Percentiles rank a stretch among this genome's conserved stretches.
Conservation (phyloP, 2,797 vertebrate species). For the Sylvia borin region DNA sequence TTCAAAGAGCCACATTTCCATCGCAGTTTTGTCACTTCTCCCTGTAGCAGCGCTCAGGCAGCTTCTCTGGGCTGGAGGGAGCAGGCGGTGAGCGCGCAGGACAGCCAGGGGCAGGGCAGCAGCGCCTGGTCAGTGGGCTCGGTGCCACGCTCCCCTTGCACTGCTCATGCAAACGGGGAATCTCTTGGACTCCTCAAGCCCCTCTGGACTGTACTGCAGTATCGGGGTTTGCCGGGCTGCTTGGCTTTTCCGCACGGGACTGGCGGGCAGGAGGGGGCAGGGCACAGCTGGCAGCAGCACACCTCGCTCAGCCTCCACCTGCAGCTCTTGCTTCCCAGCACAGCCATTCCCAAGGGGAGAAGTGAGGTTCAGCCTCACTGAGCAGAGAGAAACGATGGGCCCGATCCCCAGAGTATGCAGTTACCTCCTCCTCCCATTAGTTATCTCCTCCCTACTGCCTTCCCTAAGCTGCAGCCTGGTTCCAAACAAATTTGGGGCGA, state of each 20-base stretch:
- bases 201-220: background rate
- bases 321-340: background rate
- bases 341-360: background rate
- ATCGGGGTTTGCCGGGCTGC: background rate
- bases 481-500: background rate
- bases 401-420: no score
- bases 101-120: background rate
- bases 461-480: background rate
- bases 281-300: background rate
- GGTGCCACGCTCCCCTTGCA: background rate
- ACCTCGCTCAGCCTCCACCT: fast-evolving
- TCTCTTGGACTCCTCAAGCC: background rate
- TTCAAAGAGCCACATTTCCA: constrained; percentile 47
- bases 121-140: background rate
- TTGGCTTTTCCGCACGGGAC: background rate
- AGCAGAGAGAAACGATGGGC: background rate
- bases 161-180: fast-evolving
- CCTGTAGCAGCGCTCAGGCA: constrained; percentile 37
- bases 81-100: background rate
- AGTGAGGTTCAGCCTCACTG: background rate
- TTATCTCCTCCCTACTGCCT: background rate
- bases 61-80: background rate
- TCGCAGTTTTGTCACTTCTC: constrained; percentile 48
- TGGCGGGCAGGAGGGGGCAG: background rate
- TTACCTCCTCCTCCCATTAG: background rate